Conservation (phyloP, 2,113 vertebrate genomes). For the Chamaetylas fuelleborni region DNA sequence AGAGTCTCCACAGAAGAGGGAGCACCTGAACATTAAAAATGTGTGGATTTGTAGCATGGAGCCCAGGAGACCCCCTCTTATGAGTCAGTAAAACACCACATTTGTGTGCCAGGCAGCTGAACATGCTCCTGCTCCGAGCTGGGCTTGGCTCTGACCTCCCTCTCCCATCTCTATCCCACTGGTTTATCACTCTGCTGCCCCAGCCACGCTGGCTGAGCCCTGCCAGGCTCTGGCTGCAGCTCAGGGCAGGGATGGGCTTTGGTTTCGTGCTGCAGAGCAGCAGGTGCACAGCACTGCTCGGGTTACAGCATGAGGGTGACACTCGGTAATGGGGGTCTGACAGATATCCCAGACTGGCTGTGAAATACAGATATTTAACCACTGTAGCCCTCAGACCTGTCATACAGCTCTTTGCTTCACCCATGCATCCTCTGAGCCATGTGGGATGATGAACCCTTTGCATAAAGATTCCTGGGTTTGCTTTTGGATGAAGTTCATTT, state of each 20-base stretch:
- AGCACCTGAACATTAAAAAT: background rate
- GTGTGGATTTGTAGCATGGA: background rate
- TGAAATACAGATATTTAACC: background rate
- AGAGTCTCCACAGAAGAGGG: background rate
- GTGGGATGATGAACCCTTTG: background rate
- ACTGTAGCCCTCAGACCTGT: background rate
- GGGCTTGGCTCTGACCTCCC: background rate
- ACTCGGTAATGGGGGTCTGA: rapidly evolving
- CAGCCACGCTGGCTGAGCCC: rapidly evolving
- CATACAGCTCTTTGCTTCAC: background rate
- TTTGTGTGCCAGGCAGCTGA: background rate
- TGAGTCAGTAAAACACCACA: background rate
- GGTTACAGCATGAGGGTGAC: background rate
- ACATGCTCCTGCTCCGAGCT: background rate
- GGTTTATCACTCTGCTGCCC: background rate
- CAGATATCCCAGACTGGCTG: background rate
- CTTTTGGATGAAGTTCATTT: background rate
- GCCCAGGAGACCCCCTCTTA: background rate
- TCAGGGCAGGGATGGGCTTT: background rate
- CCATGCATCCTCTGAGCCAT: background rate
- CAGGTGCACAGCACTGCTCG: rapidly evolving
- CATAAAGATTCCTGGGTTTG: background rate
- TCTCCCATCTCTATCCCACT: background rate
- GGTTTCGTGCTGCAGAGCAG: background rate
- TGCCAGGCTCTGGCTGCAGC: background rate